phyloP scores from a whole-genome alignment of 2,797 vertebrate species.

The Tapera naevia region DNA sequence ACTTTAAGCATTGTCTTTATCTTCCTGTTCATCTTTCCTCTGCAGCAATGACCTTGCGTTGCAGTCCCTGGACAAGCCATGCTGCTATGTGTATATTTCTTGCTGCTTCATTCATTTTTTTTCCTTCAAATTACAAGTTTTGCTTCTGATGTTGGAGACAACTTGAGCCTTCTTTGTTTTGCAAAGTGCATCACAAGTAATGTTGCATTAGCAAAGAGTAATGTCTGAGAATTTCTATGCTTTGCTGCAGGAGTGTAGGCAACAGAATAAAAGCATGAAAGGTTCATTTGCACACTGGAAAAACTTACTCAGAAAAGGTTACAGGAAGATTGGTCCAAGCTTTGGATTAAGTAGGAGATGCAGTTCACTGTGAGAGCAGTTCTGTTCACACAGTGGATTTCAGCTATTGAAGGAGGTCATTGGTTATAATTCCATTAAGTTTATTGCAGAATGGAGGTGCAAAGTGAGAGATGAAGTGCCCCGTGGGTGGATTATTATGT shows the following conservation, averaged over 20 bases:
- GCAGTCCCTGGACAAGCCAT: neutral
- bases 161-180: neutral
- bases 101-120: neutral
- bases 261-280: neutral
- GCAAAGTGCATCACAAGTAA: fast-evolving
- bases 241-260: neutral
- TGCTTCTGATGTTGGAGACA: neutral
- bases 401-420: fast-evolving
- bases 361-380: neutral
- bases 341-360: neutral
- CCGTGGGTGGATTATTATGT: neutral
- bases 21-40: neutral
- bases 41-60: neutral
- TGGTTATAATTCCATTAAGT: neutral
- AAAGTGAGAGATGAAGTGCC: neutral
- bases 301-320: neutral
- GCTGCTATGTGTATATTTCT: neutral
- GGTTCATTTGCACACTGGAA: neutral
- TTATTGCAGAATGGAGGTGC: neutral
- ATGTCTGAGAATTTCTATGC: neutral
- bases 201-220: neutral
- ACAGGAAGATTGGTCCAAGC: neutral
- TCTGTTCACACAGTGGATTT: neutral
- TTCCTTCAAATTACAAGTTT: neutral
- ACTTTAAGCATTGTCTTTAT: neutral